Evolutionary conservation across 2,888 invertebrate genomes (phyloP), one percentile per base, ranked within the genome.

Genomic region (Drosophila kanekoi): DNA sequence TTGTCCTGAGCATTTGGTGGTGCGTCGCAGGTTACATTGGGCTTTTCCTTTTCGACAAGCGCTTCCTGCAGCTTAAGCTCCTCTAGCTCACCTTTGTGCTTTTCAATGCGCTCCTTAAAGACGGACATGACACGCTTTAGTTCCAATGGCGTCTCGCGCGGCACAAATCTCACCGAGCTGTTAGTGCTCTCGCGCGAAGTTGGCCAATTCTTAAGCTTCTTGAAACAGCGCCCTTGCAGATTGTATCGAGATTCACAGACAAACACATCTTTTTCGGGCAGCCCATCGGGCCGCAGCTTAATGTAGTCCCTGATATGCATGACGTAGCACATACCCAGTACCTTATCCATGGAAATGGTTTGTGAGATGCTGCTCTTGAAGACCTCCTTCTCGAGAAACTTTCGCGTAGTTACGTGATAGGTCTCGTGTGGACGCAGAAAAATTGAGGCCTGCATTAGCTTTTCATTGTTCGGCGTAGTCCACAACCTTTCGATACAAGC

Each of bases 201-300:
- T 85, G 94, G 94, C 96, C 95, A 96, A 72, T 94, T 95, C 93
- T 97, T 97, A 65, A 99, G 97, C 93, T 99, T 99, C 93, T 98
- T 98, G 92, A 99, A 99, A 84, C 96, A 95, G 69, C 98, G 95
- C 38, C 95, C 95, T 83, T 95, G 95, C 0, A 97, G 95, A 79
- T 96, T 96, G 93, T 99, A 99, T 5, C 98, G 94, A 16, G 97
- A 98, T 93, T 99, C 99, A 92, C 99, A 99, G 0, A 99, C 98
- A 90, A 96, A 99, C 1, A 99, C 96, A 92, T 99, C 98, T 89
- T 97, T 97, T 72, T 98, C 98, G 0, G 95, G 94, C 89, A 97
- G 96, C 18, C 96, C 96, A 93, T 97, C 96, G 0, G 99, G 98
- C 76, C 94, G 95, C 91, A 95, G 95, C 90, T 97, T 96, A 91